phyloP scores from a whole-genome alignment of 2,888 invertebrate species.

The Cepaea hortensis region DNA sequence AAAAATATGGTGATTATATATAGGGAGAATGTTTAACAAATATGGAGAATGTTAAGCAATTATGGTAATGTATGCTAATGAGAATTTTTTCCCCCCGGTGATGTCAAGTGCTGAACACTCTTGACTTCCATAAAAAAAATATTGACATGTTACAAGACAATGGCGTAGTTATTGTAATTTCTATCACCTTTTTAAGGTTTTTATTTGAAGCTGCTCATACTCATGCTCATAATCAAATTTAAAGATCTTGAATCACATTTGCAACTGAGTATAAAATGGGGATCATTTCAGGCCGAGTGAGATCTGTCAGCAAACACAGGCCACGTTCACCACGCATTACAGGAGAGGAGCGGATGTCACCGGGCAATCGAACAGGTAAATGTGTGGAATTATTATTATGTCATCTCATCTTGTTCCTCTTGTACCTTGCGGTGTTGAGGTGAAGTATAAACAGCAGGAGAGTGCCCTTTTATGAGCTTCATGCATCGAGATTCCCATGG shows the following conservation, averaged over 20 bases:
- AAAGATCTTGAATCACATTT: not conserved
- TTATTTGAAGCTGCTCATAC: too few species aligned
- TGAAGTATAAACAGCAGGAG: too few species aligned
- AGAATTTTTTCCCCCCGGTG: too few species aligned
- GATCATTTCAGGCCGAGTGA: conserved; percentile 56
- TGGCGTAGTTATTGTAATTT: too few species aligned
- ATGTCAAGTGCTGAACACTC: too few species aligned
- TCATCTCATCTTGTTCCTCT: too few species aligned
- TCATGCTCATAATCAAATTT: not conserved
- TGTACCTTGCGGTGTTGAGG: too few species aligned
- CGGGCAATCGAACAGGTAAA: conserved; percentile 73
- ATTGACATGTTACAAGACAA: too few species aligned
- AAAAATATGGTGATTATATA: conserved; percentile 32
- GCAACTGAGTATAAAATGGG: not conserved
- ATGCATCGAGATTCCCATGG: too few species aligned
- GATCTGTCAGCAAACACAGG: conserved; percentile 63
- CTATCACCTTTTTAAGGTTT: too few species aligned
- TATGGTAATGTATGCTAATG: not conserved
- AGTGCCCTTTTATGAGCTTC: too few species aligned
- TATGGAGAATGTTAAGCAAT: conserved; percentile 20
- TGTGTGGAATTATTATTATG: not conserved
- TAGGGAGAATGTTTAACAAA: not conserved
- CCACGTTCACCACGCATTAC: conserved; percentile 70
- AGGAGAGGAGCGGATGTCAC: conserved; percentile 68
- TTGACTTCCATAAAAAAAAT: too few species aligned